Percentiles rank a stretch among this genome's conserved stretches.
These are phyloP conservation scores for Gymnoscopelus braueri DNA, from an alignment of 2,797 vertebrate species.

Conservation along the genomic window DNA sequence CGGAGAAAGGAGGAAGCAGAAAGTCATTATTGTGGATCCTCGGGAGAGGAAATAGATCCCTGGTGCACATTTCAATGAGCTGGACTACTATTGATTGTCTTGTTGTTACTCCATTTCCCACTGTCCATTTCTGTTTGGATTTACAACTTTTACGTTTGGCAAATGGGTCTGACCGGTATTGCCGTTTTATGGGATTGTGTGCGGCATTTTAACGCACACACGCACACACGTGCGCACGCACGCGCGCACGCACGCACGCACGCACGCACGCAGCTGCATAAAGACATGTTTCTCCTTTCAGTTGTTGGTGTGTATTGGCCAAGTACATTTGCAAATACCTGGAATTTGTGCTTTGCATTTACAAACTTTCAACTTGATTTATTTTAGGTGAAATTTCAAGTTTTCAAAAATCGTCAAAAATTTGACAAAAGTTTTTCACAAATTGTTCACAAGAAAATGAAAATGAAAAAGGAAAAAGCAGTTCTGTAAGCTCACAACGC, in stretches of 20 bases:
- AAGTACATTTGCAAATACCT: too few species aligned
- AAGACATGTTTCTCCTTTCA: too few species aligned
- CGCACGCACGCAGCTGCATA: constrained; percentile 12
- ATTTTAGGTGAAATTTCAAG: too few species aligned
- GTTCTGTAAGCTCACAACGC: too few species aligned
- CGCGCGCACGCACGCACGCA: constrained; percentile 24
- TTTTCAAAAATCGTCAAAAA: too few species aligned
- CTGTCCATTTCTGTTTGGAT: constrained; percentile 20
- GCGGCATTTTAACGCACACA: constrained; percentile 17
- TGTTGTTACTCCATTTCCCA: constrained; percentile 23
- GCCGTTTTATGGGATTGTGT: constrained; percentile 3
- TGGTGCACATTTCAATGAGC: constrained; percentile 32
- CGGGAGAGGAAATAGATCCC: too few species aligned
- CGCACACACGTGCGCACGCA: not conserved
- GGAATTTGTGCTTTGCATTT: too few species aligned
- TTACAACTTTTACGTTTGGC: constrained; percentile 21
- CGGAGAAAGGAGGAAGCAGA: not conserved
- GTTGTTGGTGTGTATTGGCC: too few species aligned
- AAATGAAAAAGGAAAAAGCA: too few species aligned
- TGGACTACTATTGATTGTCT: constrained; percentile 29
- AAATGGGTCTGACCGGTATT: not conserved
- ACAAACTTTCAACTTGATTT: too few species aligned
- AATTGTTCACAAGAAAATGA: too few species aligned
- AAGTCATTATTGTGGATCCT: constrained; percentile 1
- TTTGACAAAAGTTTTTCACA: too few species aligned